Conservation (phyloP, 2,113 vertebrate genomes). For the Brachypodius melanocephalos region DNA sequence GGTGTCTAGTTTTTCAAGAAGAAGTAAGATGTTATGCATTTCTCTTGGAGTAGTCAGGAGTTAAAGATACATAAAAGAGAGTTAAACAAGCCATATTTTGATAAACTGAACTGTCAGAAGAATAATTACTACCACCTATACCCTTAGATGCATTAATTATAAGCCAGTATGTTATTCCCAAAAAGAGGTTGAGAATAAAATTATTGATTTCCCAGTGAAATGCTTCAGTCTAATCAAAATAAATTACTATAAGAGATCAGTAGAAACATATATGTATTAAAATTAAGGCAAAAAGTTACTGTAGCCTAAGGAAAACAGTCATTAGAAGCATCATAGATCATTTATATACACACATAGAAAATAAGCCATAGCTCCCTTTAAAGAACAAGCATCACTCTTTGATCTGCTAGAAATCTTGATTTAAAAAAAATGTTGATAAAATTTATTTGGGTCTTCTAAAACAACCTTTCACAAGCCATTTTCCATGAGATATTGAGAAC, state of each 20-base stretch:
- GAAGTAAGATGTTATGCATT: neutral
- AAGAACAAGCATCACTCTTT: neutral
- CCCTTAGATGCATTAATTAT: neutral
- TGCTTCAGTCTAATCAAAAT: neutral
- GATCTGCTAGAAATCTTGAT: neutral
- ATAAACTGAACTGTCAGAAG: neutral
- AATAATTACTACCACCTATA: neutral
- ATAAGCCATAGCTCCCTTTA: neutral
- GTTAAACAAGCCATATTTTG: neutral
- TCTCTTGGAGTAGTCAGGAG: neutral
- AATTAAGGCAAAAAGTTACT: neutral
- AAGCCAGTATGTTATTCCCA: neutral
- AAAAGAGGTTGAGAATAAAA: neutral
- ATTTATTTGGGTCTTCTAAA: neutral
- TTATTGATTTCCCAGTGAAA: neutral
- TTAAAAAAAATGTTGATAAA: neutral
- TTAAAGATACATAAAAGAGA: neutral
- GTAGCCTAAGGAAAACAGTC: neutral
- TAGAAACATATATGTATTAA: neutral
- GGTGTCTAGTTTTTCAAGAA: neutral
- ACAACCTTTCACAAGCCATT: neutral
- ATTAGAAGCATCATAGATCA: neutral
- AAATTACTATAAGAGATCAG: neutral
- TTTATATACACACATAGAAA: neutral
- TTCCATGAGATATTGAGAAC: neutral